Conservation (phyloP, 2,888 invertebrate genomes). For the Tiliacea citrago region DNA sequence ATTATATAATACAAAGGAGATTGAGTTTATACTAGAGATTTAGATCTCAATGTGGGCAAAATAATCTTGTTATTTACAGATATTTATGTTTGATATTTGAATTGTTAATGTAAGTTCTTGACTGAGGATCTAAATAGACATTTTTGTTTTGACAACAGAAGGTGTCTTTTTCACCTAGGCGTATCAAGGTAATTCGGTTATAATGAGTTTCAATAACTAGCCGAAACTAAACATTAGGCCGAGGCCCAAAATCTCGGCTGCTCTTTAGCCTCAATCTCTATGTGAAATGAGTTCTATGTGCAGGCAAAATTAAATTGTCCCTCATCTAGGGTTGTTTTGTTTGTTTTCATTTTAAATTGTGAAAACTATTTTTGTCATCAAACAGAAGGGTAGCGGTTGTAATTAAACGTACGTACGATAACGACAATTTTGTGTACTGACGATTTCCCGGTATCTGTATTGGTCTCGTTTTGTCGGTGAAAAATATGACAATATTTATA, state of each 20-base stretch:
- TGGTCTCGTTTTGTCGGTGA: neutral
- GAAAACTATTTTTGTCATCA: conserved; percentile 14
- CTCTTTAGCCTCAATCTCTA: conserved; percentile 4
- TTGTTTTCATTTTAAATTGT: conserved; percentile 18
- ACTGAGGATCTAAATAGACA: neutral
- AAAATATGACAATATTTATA: conserved; percentile 2
- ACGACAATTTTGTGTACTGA: neutral
- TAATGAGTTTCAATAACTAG: neutral
- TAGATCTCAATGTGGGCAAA: neutral
- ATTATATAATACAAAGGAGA: no score
- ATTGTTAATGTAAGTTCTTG: neutral
- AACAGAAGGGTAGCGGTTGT: neutral
- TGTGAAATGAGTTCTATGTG: conserved; percentile 33
- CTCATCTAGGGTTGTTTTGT: conserved; percentile 45
- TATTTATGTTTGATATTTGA: conserved; percentile 2
- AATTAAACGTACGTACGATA: neutral
- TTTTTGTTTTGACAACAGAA: neutral
- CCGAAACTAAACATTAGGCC: conserved; percentile 32
- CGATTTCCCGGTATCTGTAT: neutral
- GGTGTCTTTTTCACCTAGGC: neutral
- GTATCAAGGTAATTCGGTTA: neutral
- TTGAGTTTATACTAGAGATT: no score
- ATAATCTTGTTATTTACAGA: neutral
- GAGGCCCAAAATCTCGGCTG: conserved; percentile 15
- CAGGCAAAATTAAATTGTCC: conserved; percentile 50